These are phyloP conservation scores for Hipparchia semele DNA, from an alignment of 2,888 invertebrate genomes.

Conservation along the genomic window DNA sequence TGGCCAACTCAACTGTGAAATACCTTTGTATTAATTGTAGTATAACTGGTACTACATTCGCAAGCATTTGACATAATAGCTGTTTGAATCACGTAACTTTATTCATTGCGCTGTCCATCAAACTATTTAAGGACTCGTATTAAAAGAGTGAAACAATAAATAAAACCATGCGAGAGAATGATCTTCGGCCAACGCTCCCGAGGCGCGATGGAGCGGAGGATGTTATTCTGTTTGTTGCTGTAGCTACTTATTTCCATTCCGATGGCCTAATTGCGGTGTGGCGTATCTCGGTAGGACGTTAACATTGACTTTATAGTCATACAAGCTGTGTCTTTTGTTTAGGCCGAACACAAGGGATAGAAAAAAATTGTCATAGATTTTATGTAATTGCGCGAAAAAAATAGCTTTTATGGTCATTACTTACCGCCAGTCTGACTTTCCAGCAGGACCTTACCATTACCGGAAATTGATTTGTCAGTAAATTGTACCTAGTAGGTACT, in stretches of 20 bases:
- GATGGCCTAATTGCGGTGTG: conserved; percentile 62
- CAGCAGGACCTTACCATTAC: no score
- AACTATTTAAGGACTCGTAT: conserved; percentile 39
- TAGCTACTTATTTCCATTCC: conserved; percentile 58
- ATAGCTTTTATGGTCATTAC: background rate
- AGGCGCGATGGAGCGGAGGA: conserved; percentile 49
- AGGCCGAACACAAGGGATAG: background rate
- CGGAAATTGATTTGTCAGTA: no score
- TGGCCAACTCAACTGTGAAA: no score
- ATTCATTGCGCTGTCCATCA: conserved; percentile 20
- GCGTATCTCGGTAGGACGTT: conserved; percentile 68
- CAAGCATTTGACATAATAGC: no score
- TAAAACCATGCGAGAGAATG: conserved; percentile 45
- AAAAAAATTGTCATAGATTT: background rate
- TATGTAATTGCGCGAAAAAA: background rate
- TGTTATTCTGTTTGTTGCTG: conserved; percentile 69
- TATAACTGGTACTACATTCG: no score
- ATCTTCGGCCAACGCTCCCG: conserved; percentile 64
- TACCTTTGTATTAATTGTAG: no score
- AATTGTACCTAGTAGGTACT: no score
- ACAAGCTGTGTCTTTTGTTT: conserved; percentile 52
- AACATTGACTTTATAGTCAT: conserved; percentile 62
- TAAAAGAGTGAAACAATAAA: conserved; percentile 43
- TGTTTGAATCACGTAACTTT: background rate
- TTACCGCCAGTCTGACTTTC: background rate